Evolutionary conservation across 37 sponge, comb jelly and placozoan genomes (phyloP), one percentile per base, ranked within the genome.

Genomic region (Axinella damicornis): DNA sequence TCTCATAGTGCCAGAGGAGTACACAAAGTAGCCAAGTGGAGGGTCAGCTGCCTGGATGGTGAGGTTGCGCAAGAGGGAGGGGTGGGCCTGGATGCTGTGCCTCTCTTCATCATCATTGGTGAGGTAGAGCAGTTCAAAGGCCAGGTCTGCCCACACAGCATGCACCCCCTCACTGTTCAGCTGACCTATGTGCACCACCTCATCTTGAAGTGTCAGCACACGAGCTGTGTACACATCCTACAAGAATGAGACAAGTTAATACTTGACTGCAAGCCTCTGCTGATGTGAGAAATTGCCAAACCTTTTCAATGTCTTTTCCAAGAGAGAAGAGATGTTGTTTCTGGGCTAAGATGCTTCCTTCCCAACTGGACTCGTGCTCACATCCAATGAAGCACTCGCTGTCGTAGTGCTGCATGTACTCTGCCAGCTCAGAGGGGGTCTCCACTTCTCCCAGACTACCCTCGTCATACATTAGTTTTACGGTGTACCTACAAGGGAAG

Each of bases 61-160:
- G 61, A 96, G 59, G 82, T 96, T 96, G 24, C 97, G 52, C 56
- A 96, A 69, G 27, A 96, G 72, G 68, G 68, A 53, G 18, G 86
- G 85, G 30, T 96, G 94, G 22, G 92, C 93, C 75, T 96, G 97
- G 35, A 96, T 93, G 81, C 97, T 96, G 85, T 96, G 91, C 9
- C 97, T 70, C 77, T 96, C 97, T 62, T 96, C 97, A 57, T 96
- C 97, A 76, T 96, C 97, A 57, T 96, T 91, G 33, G 91, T 93
- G 56, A 96, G 79, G 64, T 96, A 96, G 61, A 88, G 69, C 56
- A 96, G 82, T 73, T 96, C 97, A n/a, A 91, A 61, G 14, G 87
- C 65, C 59, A 93, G 72, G 59, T 92, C 79, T 27, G 86, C 61
- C 97, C 97, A 96, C 19, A 91, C 53, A 9, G 83, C 83, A 20